Base-by-base conservation (phyloP, 1,140 invertebrate genomes). In the Charaxes varanes region DNA sequence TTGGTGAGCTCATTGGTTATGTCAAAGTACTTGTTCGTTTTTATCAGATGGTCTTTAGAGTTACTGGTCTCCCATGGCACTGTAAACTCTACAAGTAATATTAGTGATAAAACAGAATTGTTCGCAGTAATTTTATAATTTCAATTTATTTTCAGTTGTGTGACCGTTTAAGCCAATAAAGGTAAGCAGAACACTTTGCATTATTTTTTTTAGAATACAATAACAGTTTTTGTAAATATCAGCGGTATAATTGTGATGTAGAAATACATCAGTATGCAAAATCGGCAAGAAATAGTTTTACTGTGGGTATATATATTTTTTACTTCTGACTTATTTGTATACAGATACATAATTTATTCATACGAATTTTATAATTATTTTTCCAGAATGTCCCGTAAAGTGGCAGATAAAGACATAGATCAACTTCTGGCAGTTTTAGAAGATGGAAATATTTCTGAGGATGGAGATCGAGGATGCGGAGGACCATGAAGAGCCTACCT, bases 201-300 rank as follows among this genome's bases (percentile, higher is more conserved):
- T 52, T 45, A 17, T 42, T 60, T 42, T 54, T 47, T 55, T 55
- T 45, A 40, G 32, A 60, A 52, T 52, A 36, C 46, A 55, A 41
- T 53, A 43, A 55, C 42, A 55, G 52, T 55, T 55, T 48, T 55
- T 48, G 44, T 54, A 60, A 60, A 55, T 55, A 55, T 49, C 33
- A 17, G 53, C 38, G 26, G 19, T 18, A 50, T 53, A 53, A 50
- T 56, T 61, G 36, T 56, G 53, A 56, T 50, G 57, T 56, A 56
- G 40, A 61, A 61, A 55, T 53, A 61, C 49, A 61, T 56, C 49
- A 56, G 6, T 61, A 61, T 56, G 45, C 48, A 61, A 55, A 60
- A 60, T 53, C 52, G 49, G 19, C n/a, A 47, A 58, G 15, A 50
- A 58, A 53, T 41, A 52, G 41, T 52, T 52, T 37, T 53, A 45